Base-by-base conservation (phyloP, 37 sponge, comb jelly and placozoan species). In the Crambe crambe region DNA sequence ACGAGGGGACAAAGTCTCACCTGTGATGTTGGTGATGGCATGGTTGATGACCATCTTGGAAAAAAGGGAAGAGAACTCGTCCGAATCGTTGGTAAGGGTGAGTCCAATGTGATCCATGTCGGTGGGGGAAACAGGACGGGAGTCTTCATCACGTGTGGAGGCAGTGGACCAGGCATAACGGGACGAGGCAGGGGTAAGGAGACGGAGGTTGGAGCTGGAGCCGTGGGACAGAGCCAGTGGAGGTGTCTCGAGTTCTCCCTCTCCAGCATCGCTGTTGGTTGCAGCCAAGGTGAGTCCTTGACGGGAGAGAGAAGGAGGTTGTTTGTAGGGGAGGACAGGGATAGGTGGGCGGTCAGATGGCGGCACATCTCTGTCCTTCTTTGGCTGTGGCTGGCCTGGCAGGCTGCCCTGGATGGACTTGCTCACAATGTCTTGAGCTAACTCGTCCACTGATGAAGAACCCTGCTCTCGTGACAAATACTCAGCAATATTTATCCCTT, bases 81-180 rank as follows among this genome's bases (percentile, higher is more conserved):
- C 83, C 2, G 81, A 44, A 57, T 73, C 38, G 22, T 32, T 35
- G 1, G 59, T 82, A 15, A 86, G 63, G 40, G 73, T 58, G 37
- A 91, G 78, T 4, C 87, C 92, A 9, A 91, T 83, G 10, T 42
- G 43, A 61, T 86, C 87, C 40, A 91, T 74, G 56, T 91, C 88
- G 15, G 62, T 79, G 0, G 92, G 92, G 29, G 92, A 86, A 22
- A 83, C 78, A 2, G 92, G 92, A 1, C 83, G 78, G 17, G 88
- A 86, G 22, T 66, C 85, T 40, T 92, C 86, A 60, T 88, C 89
- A 0, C 79, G 71, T 0, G 93, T 92, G 29, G 89, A 80, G 34
- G 93, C 89, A 0, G 68, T 67, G 32, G 93, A 92, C 93, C 93
- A 92, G 32, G 85, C 80, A 29, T 82, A 82, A 15, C 83, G 77